Percentiles rank a stretch among this genome's conserved stretches.
Conservation (phyloP, 2,797 vertebrate species). For the Tenualosa ilisha region DNA sequence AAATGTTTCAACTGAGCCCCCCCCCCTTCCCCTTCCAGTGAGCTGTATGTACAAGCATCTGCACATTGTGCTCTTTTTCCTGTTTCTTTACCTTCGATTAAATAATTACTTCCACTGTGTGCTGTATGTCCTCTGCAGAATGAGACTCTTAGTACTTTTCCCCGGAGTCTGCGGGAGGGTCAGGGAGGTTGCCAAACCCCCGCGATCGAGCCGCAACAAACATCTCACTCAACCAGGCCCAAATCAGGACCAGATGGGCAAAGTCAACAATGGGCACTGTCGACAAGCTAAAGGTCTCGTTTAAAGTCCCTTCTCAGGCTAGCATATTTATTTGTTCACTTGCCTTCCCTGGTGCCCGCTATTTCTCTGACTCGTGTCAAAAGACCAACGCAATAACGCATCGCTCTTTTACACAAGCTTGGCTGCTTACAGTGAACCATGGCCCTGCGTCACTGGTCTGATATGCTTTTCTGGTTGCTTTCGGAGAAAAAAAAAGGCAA, state of each 20-base stretch:
- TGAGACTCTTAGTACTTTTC: constrained; percentile 25
- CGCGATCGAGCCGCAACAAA: constrained; percentile 47
- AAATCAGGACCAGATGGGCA: constrained; percentile 60
- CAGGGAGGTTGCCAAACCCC: constrained; percentile 41
- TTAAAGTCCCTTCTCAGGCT: constrained; percentile 36
- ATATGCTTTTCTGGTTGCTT: neutral
- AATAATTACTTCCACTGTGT: constrained; percentile 7
- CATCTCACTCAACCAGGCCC: constrained; percentile 47
- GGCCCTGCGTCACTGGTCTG: neutral
- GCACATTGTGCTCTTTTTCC: constrained; percentile 8
- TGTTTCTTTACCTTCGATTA: constrained; percentile 25
- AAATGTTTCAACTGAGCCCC: neutral
- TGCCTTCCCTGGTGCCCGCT: constrained; percentile 36
- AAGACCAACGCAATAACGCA: constrained; percentile 24
- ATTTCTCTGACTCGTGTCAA: constrained; percentile 36
- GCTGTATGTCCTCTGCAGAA: neutral
- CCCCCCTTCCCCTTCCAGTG: neutral
- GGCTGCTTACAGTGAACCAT: neutral
- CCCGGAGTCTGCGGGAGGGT: constrained; percentile 27
- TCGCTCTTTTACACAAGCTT: constrained; percentile 26
- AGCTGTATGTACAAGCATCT: neutral
- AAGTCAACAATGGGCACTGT: constrained; percentile 46
- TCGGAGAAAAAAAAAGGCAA: neutral
- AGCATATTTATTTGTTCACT: constrained; percentile 45
- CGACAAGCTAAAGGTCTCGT: constrained; percentile 33